A percentile compares a stretch with the other conserved stretches of the same genome.
Evolutionary conservation across 2,888 invertebrate species (phyloP).

Genomic region (Ochropleura leucogaster): DNA sequence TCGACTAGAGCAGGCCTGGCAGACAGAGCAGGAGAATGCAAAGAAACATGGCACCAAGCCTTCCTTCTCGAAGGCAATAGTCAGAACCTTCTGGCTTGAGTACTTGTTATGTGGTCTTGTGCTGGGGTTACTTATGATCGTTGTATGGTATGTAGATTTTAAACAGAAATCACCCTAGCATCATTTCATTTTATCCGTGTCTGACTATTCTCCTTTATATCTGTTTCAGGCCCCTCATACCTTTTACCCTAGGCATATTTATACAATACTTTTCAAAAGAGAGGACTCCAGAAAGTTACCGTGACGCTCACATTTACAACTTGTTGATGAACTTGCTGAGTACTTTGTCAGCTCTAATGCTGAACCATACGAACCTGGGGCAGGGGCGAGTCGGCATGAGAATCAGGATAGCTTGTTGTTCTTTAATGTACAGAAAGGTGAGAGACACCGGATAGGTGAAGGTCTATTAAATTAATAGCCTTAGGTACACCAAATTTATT

Average conservation of each 20-base stretch:
- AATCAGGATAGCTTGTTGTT: slow-evolving; percentile 94
- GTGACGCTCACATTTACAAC: slow-evolving; percentile 92
- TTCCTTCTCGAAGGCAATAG: slow-evolving; percentile 86
- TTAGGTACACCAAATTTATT: neutral
- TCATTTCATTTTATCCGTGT: neutral
- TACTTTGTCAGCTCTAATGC: slow-evolving; percentile 90
- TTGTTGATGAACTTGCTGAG: slow-evolving; percentile 91
- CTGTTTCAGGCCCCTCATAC: slow-evolving; percentile 91
- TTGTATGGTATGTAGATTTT: slow-evolving; percentile 49
- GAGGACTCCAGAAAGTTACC: slow-evolving; percentile 83
- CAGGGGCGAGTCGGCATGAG: slow-evolving; percentile 94
- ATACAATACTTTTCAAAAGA: slow-evolving; percentile 91
- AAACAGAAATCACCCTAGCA: neutral
- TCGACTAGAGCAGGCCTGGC: slow-evolving; percentile 90
- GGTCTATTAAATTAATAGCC: neutral
- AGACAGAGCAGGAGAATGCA: slow-evolving; percentile 83
- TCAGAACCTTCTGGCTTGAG: slow-evolving; percentile 87
- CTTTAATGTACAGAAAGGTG: slow-evolving; percentile 95
- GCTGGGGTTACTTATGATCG: slow-evolving; percentile 64
- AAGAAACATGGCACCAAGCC: slow-evolving; percentile 82
- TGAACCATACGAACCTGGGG: slow-evolving; percentile 91
- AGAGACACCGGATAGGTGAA: neutral
- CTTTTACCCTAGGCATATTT: slow-evolving; percentile 91
- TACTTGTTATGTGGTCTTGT: slow-evolving; percentile 87
- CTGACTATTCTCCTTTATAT: neutral